Evolutionary conservation across 2,113 vertebrate species (phyloP).

Genomic region (Lycocorax pyrrhopterus): DNA sequence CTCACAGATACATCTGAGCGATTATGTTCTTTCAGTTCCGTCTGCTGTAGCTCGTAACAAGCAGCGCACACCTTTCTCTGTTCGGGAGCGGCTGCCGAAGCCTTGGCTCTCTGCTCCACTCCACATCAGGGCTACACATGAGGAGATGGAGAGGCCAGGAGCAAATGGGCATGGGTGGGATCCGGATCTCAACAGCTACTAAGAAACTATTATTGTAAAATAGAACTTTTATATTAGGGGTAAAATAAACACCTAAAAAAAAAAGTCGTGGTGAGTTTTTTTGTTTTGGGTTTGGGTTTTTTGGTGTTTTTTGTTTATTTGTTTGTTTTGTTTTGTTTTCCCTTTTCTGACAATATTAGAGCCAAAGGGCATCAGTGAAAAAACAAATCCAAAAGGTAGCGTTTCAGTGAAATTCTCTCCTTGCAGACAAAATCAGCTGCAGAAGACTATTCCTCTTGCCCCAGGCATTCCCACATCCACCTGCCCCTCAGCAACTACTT

Average conservation of each 20-base stretch:
- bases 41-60: background rate
- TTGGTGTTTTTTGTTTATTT: no score
- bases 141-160: background rate
- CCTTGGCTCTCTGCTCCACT: background rate
- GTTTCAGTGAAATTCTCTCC: background rate
- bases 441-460: background rate
- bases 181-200: background rate
- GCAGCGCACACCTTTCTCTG: background rate
- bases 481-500: background rate
- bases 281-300: background rate
- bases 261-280: rapidly evolving
- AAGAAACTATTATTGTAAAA: background rate
- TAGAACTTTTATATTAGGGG: background rate
- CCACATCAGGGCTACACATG: rapidly evolving
- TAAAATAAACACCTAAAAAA: background rate
- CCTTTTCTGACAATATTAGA: background rate
- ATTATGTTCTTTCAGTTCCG: rapidly evolving
- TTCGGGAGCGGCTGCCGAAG: background rate
- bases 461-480: background rate
- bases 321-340: background rate
- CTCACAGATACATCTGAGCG: rapidly evolving
- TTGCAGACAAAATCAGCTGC: background rate
- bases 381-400: background rate
- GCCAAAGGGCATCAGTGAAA: background rate
- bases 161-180: rapidly evolving